Conservation (phyloP, 2,888 invertebrate species). For the Chirona hameri region DNA sequence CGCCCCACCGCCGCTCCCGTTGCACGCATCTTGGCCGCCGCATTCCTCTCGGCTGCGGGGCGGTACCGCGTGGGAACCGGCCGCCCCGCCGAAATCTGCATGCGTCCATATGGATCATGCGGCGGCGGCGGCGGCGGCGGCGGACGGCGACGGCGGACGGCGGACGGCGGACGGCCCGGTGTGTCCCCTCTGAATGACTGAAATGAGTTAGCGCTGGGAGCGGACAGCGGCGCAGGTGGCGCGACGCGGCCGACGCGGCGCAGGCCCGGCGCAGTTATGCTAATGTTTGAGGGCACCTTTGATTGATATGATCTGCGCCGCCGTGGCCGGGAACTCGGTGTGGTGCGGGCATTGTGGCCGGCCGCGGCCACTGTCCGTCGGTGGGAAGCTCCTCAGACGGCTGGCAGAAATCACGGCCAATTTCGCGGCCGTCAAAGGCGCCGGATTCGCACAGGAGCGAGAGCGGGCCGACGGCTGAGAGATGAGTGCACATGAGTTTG, state of each 20-base stretch:
- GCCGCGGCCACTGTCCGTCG: neutral
- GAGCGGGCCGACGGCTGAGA: no score
- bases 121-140: neutral
- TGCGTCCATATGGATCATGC: neutral
- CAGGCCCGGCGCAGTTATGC: neutral
- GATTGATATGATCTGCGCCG: constrained; percentile 3
- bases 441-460: neutral
- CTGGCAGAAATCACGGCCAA: neutral
- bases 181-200: neutral
- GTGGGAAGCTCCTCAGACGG: neutral
- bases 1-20: neutral
- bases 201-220: constrained; percentile 6
- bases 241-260: no score
- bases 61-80: neutral
- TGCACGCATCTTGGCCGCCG: neutral
- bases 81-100: neutral
- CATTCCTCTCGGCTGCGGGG: neutral
- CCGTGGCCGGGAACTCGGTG: neutral
- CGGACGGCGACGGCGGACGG: neutral
- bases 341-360: neutral
- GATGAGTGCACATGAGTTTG: neutral
- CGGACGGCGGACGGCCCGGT: neutral
- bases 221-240: neutral
- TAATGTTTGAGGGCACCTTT: constrained; percentile 6
- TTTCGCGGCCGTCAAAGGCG: neutral